Conservation (phyloP, 2,113 vertebrate genomes). For the Egretta garzetta region DNA sequence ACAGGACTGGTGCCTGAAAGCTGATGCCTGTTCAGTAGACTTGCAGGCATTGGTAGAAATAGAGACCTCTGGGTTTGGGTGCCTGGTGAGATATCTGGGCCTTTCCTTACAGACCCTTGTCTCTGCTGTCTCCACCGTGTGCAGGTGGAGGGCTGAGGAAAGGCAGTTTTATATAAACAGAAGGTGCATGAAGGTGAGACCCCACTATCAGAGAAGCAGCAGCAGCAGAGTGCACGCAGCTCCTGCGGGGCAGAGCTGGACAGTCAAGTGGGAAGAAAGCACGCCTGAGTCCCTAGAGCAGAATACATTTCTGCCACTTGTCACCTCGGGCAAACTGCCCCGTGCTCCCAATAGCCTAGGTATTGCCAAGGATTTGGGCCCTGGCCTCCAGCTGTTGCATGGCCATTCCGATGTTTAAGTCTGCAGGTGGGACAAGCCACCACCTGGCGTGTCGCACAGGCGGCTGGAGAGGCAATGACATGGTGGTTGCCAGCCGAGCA, state of each 20-base stretch:
- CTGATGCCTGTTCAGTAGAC: background rate
- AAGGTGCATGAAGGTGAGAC: background rate
- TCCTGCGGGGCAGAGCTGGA: background rate
- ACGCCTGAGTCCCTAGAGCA: background rate
- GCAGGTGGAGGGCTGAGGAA: background rate
- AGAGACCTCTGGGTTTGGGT: background rate
- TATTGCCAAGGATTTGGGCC: background rate
- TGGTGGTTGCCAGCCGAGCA: background rate
- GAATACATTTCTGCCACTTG: background rate
- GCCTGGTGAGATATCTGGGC: background rate
- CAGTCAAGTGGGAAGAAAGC: background rate
- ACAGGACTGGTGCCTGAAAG: background rate
- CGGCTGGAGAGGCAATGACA: fast-evolving
- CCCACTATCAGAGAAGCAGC: background rate
- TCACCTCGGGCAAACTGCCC: background rate
- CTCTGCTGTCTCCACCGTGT: background rate
- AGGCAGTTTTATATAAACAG: background rate
- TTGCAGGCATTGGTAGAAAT: background rate
- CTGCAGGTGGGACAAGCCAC: background rate
- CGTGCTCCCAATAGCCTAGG: too few species aligned
- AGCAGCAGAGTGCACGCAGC: background rate
- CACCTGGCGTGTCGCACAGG: background rate
- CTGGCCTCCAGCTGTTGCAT: background rate
- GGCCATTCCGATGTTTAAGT: background rate
- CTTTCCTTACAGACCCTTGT: background rate